A percentile compares a stretch with the other conserved stretches of the same genome.
These are phyloP conservation scores for Abramis brama DNA, from an alignment of 2,113 vertebrate species.

Conservation along the genomic window DNA sequence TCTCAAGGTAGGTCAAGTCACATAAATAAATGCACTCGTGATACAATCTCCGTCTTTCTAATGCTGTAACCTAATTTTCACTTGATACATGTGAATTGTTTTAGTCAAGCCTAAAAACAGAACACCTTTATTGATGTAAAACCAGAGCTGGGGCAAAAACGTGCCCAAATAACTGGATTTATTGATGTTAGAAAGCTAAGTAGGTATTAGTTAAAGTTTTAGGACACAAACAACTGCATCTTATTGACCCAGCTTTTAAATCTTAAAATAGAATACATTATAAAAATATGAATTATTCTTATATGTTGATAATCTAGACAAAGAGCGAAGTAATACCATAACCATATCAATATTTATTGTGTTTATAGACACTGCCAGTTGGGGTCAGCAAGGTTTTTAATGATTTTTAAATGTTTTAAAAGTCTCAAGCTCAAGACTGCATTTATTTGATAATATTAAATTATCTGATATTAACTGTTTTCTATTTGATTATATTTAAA, in stretches of 20 bases:
- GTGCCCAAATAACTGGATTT: slow-evolving; percentile 65
- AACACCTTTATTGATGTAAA: slow-evolving; percentile 23
- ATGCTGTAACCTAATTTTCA: slow-evolving; percentile 30
- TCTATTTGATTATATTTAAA: neutral
- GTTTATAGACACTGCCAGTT: neutral
- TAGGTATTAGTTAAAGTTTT: neutral
- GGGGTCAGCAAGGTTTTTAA: neutral
- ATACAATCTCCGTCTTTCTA: slow-evolving; percentile 17
- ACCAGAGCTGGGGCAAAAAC: slow-evolving; percentile 51
- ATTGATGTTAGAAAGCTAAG: slow-evolving; percentile 21
- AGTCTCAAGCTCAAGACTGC: neutral
- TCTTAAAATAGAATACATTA: neutral
- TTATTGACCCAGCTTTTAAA: neutral
- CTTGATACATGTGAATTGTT: slow-evolving; percentile 11
- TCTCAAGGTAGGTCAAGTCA: slow-evolving; percentile 15
- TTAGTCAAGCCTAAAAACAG: slow-evolving; percentile 18
- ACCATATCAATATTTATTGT: neutral
- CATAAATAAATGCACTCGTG: slow-evolving; percentile 14
- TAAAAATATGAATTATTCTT: neutral
- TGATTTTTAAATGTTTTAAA: neutral
- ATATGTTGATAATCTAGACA: neutral
- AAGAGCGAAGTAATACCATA: neutral
- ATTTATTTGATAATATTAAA: neutral
- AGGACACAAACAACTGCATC: slow-evolving; percentile 14
- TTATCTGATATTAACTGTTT: neutral